phyloP scores from a whole-genome alignment of 2,888 invertebrate species.

The Spatulosminthurus flaviceps region DNA sequence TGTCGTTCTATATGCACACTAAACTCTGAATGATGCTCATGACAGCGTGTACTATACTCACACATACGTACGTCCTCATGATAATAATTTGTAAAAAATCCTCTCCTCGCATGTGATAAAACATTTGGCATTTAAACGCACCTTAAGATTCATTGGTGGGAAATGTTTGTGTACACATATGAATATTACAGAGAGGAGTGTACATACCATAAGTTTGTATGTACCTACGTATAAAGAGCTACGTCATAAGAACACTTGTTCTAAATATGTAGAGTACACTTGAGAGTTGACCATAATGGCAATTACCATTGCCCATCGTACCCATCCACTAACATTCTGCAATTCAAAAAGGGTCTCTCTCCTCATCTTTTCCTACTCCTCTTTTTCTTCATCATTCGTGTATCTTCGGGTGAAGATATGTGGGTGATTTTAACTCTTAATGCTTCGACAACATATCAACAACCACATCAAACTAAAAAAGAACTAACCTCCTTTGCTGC shows the following conservation, averaged over 20 bases:
- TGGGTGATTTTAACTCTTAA: not conserved
- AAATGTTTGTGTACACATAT: too few species aligned
- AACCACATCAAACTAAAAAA: not conserved
- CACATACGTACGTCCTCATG: too few species aligned
- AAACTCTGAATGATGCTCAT: not conserved
- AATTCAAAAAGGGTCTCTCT: not conserved
- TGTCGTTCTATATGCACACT: not conserved
- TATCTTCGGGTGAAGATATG: too few species aligned
- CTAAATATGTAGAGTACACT: not conserved
- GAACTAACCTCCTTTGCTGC: slow-evolving; percentile 27
- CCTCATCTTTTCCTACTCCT: not conserved
- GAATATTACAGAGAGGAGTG: too few species aligned
- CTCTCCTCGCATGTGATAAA: not conserved
- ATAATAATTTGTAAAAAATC: not conserved
- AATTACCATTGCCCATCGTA: not conserved
- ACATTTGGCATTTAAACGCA: slow-evolving; percentile 8
- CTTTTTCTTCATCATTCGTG: not conserved
- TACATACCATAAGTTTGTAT: too few species aligned
- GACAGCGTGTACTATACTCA: not conserved
- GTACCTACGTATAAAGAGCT: too few species aligned
- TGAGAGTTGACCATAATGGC: not conserved
- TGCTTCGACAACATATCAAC: not conserved
- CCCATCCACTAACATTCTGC: slow-evolving; percentile 11
- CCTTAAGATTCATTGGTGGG: not conserved
- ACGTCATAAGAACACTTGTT: not conserved